Base-by-base conservation (phyloP, 2,888 invertebrate genomes). In the Archips xylosteana region DNA sequence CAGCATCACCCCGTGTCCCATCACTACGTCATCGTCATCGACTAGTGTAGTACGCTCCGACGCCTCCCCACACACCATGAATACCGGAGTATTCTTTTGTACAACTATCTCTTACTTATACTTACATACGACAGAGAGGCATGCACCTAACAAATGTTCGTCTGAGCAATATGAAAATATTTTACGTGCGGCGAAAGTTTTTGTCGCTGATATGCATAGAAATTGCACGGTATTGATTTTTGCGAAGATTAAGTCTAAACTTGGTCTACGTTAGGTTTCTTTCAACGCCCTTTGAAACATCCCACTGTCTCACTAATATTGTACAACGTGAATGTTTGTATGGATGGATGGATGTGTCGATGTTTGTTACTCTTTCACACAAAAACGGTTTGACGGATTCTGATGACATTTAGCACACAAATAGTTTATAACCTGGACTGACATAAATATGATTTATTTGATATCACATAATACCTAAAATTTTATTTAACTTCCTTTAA, bases 31-130 rank as follows among this genome's bases (percentile, higher is more conserved):
- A 89, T 89, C 89, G 87, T 91, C 92, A 92, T 93, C 91, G 92
- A 92, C 89, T 87, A 91, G 92, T 90, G 87, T 90, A 87, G 88
- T 82, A 89, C 89, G 92, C 85, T 87, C 86, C 92, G 92, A 88
- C 93, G 92, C 92, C 89, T 89, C 80, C 75, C 77, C 79, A 75
- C 76, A 81, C 60, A 83, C 87, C 87, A 91, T 92, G 92, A 92
- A 92, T 93, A 89, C 88, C 81, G 85, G 86, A 91, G 91, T 85
- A 84, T 83, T 88, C 82, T 87, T 92, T 92, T 92, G 90, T 89
- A 75, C 78, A 64, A 73, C 68, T 68, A 69, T 74, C 74, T 45
- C 54, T 64, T 73, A 64, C 63, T 82, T 81, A 77, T 80, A 80
- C 59, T 78, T 57, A 32, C 32, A 32, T 57, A 32, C 74, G 82